Evolutionary conservation across 2,113 vertebrate genomes (phyloP).

Genomic region (Cepphus grylle): DNA sequence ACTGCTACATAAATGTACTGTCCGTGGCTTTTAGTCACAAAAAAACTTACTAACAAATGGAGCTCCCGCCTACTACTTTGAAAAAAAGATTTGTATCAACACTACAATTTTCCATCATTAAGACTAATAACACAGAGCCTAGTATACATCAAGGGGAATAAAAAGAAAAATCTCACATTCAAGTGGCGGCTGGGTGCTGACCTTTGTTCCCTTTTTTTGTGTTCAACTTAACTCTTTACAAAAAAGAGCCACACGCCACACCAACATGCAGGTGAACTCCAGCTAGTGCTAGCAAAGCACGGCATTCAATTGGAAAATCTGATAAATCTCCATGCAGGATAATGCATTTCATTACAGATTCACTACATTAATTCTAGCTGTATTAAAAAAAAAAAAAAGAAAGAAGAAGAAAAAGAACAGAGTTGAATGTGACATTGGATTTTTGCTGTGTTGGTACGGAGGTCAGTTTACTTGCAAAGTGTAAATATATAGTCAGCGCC

Average conservation of each 20-base stretch:
- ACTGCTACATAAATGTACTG: conserved; percentile 99
- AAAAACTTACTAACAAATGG: conserved; percentile 99
- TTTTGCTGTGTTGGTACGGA: conserved; percentile 65
- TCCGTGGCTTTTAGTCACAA: conserved; percentile 99
- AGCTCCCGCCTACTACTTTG: conserved; percentile 99
- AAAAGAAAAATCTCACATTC: conserved; percentile 98
- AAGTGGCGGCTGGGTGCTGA: conserved; percentile 99
- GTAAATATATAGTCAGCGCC: conserved; percentile 67
- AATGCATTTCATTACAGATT: conserved; percentile 91
- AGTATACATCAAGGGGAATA: conserved; percentile 99
- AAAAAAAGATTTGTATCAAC: conserved; percentile 99
- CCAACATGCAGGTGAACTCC: conserved; percentile 92
- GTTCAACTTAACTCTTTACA: conserved; percentile 98
- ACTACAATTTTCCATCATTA: conserved; percentile 99
- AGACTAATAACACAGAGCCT: conserved; percentile 99
- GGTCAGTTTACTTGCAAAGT: conserved; percentile 70
- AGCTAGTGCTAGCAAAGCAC: conserved; percentile 85
- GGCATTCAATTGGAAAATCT: conserved; percentile 92
- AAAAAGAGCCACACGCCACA: conserved; percentile 89
- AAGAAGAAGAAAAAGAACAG: conserved; percentile 15
- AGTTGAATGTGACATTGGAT: conserved; percentile 74
- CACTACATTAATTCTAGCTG: conserved; percentile 79
- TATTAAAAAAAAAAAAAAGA: conserved; percentile 44
- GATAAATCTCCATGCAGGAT: conserved; percentile 83
- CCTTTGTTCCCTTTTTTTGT: conserved; percentile 99